A percentile compares a stretch with the other conserved stretches of the same genome.
Conservation (phyloP, 2,797 vertebrate genomes). For the Helicolenus hilgendorfi region DNA sequence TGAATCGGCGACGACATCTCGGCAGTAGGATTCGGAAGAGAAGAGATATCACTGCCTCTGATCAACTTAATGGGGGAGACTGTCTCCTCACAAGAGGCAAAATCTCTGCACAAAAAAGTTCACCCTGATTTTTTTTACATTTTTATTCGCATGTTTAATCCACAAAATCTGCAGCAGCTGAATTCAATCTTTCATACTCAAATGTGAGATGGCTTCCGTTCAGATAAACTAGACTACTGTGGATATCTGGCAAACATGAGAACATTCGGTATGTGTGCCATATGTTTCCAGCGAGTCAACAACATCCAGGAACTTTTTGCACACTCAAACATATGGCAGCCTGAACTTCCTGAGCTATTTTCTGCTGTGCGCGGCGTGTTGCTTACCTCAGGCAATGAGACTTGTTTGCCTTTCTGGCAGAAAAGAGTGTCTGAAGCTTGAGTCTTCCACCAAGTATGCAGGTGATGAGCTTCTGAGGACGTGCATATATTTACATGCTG, state of each 20-base stretch:
- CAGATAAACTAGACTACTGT: background rate
- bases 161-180: background rate
- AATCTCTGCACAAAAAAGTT: conserved; percentile 27
- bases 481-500: conserved; percentile 75
- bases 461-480: conserved; percentile 72
- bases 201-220: background rate
- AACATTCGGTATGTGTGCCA: background rate
- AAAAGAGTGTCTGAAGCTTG: conserved; percentile 32
- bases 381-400: conserved; percentile 43
- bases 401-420: conserved; percentile 40
- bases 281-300: conserved; percentile 24
- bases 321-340: conserved; percentile 17
- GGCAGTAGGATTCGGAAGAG: conserved; percentile 31
- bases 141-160: conserved; percentile 2
- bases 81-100: conserved; percentile 5
- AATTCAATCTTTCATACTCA: conserved; percentile 4
- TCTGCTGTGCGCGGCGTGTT: conserved; percentile 21
- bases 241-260: background rate
- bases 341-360: conserved; percentile 47
- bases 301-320: conserved; percentile 28
- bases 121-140: background rate
- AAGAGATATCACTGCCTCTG: conserved; percentile 49
- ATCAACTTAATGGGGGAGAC: conserved; percentile 70
- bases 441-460: conserved; percentile 19
- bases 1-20: conserved; percentile 61